phyloP scores from a whole-genome alignment of 64 coral and sea anemone species.

The Montipora foliosa region DNA sequence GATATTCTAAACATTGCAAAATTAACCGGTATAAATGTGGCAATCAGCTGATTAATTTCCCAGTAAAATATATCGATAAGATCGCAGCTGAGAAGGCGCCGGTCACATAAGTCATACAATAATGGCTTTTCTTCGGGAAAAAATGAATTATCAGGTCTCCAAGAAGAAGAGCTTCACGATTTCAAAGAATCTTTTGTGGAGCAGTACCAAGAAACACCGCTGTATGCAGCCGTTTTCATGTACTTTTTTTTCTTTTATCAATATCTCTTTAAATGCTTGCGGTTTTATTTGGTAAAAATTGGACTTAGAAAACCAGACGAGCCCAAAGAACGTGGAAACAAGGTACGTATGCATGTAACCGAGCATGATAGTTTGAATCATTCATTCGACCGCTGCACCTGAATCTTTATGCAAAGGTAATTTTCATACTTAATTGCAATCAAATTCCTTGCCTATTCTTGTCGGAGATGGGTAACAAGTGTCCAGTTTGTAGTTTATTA shows the following conservation, averaged over 20 bases:
- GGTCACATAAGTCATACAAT: constrained; percentile 4
- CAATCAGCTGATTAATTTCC: too few relatives aligned
- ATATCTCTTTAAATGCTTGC: constrained; percentile 84
- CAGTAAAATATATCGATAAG: constrained; percentile 15
- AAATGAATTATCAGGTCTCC: constrained; percentile 12
- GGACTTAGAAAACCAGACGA: constrained; percentile 88
- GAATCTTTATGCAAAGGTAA: too few relatives aligned
- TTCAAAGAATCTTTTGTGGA: constrained; percentile 58
- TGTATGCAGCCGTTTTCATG: constrained; percentile 90
- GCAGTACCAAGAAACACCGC: constrained; percentile 90
- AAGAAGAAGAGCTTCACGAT: constrained; percentile 21
- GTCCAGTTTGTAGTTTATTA: too few relatives aligned
- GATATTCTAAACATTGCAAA: too few relatives aligned
- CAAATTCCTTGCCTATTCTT: too few relatives aligned
- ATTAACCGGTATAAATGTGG: too few relatives aligned
- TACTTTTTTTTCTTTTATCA: constrained; percentile 86
- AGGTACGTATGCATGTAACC: too few relatives aligned
- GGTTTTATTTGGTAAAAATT: constrained; percentile 91
- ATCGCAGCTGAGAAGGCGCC: background rate
- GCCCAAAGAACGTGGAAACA: constrained; percentile 81
- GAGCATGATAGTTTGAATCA: too few relatives aligned
- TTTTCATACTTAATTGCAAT: too few relatives aligned
- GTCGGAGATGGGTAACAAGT: too few relatives aligned
- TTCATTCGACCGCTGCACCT: too few relatives aligned
- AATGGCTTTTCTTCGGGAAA: constrained; percentile 29